Evolutionary conservation across 2,113 vertebrate species (phyloP).

Genomic region (Menidia beryllina): DNA sequence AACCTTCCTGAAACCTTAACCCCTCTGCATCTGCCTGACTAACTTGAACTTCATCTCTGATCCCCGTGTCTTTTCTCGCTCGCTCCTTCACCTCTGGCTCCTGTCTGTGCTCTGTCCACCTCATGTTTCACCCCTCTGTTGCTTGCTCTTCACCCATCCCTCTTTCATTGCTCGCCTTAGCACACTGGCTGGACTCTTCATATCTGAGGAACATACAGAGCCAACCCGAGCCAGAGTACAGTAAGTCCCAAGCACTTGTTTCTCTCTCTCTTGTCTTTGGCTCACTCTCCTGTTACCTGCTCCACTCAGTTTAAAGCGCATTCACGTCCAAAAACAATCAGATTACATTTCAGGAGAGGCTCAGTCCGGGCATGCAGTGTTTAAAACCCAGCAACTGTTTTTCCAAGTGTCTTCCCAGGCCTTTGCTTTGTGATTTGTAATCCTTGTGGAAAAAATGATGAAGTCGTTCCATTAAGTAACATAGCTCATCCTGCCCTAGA

Average conservation of each 20-base stretch:
- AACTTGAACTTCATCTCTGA: constrained; percentile 31
- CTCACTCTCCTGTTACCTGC: constrained; percentile 63
- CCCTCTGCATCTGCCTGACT: constrained; percentile 58
- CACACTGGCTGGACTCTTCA: constrained; percentile 50
- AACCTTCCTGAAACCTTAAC: constrained; percentile 50
- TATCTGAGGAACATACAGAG: constrained; percentile 68
- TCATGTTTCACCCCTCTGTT: constrained; percentile 30
- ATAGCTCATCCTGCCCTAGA: constrained; percentile 13
- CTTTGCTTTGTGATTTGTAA: constrained; percentile 25
- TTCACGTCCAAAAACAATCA: constrained; percentile 57
- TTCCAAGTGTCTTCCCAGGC: constrained; percentile 49
- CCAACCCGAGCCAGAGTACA: constrained; percentile 52
- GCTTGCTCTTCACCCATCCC: constrained; percentile 31
- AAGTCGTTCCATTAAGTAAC: constrained; percentile 57
- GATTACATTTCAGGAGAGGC: constrained; percentile 66
- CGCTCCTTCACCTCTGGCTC: constrained; percentile 41
- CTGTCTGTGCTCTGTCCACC: constrained; percentile 39
- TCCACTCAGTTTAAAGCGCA: constrained; percentile 51
- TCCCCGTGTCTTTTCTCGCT: constrained; percentile 56
- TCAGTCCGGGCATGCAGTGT: constrained; percentile 43
- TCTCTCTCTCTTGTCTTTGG: constrained; percentile 42
- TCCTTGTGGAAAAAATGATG: constrained; percentile 68
- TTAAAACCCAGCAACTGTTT: constrained; percentile 35
- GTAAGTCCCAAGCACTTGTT: constrained; percentile 54
- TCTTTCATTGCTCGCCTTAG: constrained; percentile 41